Percentiles rank a stretch among this genome's conserved stretches.
Conservation (phyloP, 2,797 vertebrate genomes). For the Myiotriccus ornatus region DNA sequence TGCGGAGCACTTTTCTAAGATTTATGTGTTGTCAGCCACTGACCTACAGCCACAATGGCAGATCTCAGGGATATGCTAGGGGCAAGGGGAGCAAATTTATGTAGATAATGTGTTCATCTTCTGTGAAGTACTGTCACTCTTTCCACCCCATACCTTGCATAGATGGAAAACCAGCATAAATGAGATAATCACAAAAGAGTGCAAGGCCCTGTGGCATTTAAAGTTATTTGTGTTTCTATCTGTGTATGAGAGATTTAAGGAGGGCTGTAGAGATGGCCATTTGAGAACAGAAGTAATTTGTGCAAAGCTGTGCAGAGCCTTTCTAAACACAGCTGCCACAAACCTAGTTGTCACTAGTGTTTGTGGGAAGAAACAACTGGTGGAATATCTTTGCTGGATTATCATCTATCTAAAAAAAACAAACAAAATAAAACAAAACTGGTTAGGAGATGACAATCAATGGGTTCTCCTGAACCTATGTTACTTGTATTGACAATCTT, state of each 20-base stretch:
- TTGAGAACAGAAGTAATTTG: neutral
- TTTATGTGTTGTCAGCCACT: neutral
- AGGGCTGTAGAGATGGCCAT: neutral
- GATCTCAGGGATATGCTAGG: neutral
- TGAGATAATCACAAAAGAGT: neutral
- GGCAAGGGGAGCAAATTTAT: neutral
- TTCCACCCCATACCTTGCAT: neutral
- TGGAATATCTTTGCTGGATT: constrained; percentile 83
- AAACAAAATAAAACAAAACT: neutral
- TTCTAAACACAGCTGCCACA: constrained; percentile 82
- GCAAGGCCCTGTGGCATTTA: neutral
- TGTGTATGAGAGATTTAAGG: neutral
- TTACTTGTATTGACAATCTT: neutral
- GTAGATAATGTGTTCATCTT: neutral
- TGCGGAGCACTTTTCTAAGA: neutral
- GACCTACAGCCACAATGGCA: neutral
- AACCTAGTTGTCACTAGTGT: constrained; percentile 71
- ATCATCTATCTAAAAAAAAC: constrained; percentile 70
- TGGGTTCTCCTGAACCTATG: neutral
- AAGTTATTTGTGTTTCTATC: neutral
- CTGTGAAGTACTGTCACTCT: neutral
- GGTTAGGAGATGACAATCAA: neutral
- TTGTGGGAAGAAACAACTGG: constrained; percentile 81
- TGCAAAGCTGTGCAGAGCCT: constrained; percentile 80
- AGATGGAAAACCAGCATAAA: neutral